These are phyloP conservation scores for Drosophila greeni DNA, from an alignment of 2,888 invertebrate species.

Conservation along the genomic window DNA sequence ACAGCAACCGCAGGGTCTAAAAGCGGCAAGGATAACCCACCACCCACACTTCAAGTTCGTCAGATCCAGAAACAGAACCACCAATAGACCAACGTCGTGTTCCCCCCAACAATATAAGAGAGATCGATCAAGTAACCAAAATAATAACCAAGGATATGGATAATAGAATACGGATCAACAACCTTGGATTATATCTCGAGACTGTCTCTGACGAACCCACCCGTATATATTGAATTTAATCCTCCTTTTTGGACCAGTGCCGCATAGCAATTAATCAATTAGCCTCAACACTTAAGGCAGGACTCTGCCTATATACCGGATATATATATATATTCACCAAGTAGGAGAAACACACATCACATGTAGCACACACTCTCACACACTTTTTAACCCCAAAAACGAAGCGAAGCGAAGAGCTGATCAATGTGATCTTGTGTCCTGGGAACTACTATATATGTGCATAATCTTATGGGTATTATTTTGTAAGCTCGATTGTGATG, in stretches of 20 bases:
- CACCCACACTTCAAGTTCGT: constrained; percentile 19
- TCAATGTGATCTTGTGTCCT: constrained; percentile 21
- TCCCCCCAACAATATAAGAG: constrained; percentile 38
- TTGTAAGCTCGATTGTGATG: constrained; percentile 58
- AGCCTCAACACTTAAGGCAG: constrained; percentile 26
- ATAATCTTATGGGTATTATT: constrained; percentile 64
- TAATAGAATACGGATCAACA: neutral
- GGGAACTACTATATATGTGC: constrained; percentile 17
- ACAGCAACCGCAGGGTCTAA: constrained; percentile 65
- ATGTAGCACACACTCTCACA: constrained; percentile 11
- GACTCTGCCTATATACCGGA: constrained; percentile 27
- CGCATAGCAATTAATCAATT: constrained; percentile 22
- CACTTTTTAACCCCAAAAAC: neutral
- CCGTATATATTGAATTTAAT: constrained; percentile 30
- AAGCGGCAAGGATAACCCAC: constrained; percentile 10
- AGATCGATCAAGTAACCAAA: constrained; percentile 26
- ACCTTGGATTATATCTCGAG: constrained; percentile 20
- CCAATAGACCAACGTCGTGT: constrained; percentile 65
- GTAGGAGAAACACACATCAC: constrained; percentile 13
- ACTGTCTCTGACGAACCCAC: constrained; percentile 38
- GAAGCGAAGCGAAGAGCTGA: constrained; percentile 12
- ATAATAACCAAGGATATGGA: constrained; percentile 4
- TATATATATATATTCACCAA: constrained; percentile 17
- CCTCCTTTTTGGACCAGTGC: constrained; percentile 28
- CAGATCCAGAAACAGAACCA: constrained; percentile 23